Conservation (phyloP, 2,888 invertebrate genomes). For the Lapara coniferarum region DNA sequence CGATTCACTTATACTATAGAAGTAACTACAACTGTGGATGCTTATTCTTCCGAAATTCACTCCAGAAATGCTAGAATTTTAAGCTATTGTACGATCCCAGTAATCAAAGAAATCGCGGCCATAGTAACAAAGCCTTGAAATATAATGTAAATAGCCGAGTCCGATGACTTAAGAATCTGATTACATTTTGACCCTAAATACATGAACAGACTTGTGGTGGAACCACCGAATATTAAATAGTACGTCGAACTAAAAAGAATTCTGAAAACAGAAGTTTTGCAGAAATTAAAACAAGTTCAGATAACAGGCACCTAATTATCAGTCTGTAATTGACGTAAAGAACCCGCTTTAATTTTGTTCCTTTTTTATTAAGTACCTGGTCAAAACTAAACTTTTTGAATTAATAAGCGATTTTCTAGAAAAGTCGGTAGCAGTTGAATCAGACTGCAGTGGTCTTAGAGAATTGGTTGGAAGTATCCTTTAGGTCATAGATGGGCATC, state of each 20-base stretch:
- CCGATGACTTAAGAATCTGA: constrained; percentile 2
- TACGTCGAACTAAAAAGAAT: background rate
- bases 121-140: background rate
- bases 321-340: too few relatives aligned
- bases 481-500: too few relatives aligned
- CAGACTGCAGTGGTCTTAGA: too few relatives aligned
- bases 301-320: too few relatives aligned
- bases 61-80: background rate
- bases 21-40: constrained; percentile 35
- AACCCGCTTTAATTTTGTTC: background rate
- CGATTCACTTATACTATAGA: constrained; percentile 71
- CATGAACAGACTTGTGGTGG: background rate
- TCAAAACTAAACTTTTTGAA: too few relatives aligned
- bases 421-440: too few relatives aligned
- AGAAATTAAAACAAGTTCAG: background rate
- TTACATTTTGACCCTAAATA: background rate
- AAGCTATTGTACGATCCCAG: background rate
- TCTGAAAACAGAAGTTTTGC: constrained; percentile 5
- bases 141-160: background rate
- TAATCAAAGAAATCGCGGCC: background rate
- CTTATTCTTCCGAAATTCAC: background rate
- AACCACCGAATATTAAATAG: too few relatives aligned
- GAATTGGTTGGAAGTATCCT: too few relatives aligned
- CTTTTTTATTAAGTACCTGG: background rate
- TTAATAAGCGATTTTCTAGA: too few relatives aligned